Conservation (phyloP, 2,113 vertebrate genomes). For the Macrotis lagotis region DNA sequence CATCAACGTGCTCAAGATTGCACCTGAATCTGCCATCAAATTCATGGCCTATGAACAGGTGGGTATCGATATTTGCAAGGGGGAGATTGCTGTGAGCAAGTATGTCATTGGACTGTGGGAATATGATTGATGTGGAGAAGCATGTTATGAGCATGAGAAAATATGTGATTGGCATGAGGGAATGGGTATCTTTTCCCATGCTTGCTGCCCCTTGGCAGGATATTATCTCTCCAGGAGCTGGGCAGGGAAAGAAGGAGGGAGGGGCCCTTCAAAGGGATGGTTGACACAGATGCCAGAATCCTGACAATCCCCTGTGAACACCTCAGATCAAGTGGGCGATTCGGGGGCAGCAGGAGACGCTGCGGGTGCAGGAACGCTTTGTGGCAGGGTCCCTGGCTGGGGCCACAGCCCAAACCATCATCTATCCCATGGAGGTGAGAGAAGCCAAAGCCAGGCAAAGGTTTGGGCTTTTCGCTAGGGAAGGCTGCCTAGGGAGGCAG, state of each 20-base stretch:
- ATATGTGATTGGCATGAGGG: background rate
- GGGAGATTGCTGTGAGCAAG: background rate
- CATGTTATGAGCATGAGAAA: background rate
- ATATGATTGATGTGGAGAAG: background rate
- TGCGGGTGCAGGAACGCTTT: slow-evolving; percentile 89
- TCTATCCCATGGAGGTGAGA: slow-evolving; percentile 94
- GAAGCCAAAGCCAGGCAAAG: background rate
- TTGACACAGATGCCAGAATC: background rate
- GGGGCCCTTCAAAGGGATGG: background rate
- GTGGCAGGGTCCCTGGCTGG: slow-evolving; percentile 92
- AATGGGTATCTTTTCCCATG: background rate
- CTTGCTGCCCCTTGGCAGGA: background rate
- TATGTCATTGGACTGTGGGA: accelerated
- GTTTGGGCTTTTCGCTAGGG: background rate
- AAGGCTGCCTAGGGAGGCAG: background rate
- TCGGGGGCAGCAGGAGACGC: slow-evolving; percentile 83
- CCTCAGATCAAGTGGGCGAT: slow-evolving; percentile 89
- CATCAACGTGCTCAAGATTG: slow-evolving; percentile 97
- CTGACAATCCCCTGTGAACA: background rate
- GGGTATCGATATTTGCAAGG: background rate
- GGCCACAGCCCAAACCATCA: slow-evolving; percentile 90
- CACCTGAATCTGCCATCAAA: slow-evolving; percentile 95
- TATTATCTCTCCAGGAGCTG: background rate
- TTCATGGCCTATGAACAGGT: slow-evolving; percentile 99
- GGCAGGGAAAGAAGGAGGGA: background rate